phyloP scores from a whole-genome alignment of 1,140 invertebrate species.

The Acromyrmex charruanus region DNA sequence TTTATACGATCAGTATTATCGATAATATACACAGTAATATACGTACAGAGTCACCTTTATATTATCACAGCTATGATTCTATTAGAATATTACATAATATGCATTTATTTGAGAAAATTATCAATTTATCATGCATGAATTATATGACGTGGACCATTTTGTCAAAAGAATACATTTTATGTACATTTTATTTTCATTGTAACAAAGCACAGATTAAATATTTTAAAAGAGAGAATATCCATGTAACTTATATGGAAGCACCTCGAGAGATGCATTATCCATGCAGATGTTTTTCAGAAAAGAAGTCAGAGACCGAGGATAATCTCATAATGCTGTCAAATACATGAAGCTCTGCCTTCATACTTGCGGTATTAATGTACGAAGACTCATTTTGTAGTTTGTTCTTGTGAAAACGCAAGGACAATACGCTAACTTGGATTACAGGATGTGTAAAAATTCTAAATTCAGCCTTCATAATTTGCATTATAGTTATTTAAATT shows the following conservation, averaged over 20 bases:
- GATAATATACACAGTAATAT: no score
- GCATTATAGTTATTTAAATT: conserved; percentile 13
- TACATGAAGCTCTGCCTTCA: conserved; percentile 9
- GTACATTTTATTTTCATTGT: neutral
- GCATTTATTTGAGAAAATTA: neutral
- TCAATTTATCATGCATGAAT: neutral
- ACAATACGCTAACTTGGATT: conserved; percentile 8
- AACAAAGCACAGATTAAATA: neutral
- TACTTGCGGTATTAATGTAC: neutral
- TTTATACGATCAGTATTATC: no score
- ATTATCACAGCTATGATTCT: no score
- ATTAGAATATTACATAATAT: neutral
- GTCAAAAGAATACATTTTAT: neutral
- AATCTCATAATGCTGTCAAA: conserved; percentile 81
- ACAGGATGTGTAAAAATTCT: conserved; percentile 17
- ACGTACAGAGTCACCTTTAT: no score
- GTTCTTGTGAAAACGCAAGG: neutral
- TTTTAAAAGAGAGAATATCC: neutral
- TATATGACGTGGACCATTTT: neutral
- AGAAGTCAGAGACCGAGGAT: conserved; percentile 61
- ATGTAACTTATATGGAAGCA: neutral
- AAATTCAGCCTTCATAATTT: neutral
- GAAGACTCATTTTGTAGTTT: neutral
- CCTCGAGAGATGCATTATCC: conserved; percentile 15
- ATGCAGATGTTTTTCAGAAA: conserved; percentile 9